phyloP scores from a whole-genome alignment of 2,113 vertebrate species.

The Atrichornis clamosus region DNA sequence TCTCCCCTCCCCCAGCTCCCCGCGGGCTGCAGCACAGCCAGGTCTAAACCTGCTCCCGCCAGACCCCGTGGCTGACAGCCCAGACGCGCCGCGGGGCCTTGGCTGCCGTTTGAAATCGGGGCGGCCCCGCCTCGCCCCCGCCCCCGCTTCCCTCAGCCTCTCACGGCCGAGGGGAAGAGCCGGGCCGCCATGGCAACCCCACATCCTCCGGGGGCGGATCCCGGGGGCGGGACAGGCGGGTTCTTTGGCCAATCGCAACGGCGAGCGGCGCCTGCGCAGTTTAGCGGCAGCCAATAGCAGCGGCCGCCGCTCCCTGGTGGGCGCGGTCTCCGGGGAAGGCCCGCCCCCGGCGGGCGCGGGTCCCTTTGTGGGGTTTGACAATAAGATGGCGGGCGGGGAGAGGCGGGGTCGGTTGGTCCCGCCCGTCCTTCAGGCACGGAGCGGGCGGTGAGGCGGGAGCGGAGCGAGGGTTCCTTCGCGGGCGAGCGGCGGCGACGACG shows the following conservation, averaged over 20 bases:
- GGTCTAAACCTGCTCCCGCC: background rate
- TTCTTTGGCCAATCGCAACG: background rate
- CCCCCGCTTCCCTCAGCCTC: background rate
- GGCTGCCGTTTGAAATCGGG: conserved; percentile 41
- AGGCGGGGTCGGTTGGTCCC: background rate
- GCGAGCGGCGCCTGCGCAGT: accelerated
- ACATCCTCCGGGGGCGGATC: background rate
- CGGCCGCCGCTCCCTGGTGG: accelerated
- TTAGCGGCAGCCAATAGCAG: background rate
- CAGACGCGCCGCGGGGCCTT: background rate
- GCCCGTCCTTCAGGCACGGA: background rate
- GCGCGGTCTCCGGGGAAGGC: background rate
- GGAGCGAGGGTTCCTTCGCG: background rate
- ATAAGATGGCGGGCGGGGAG: conserved; percentile 44
- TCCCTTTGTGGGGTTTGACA: conserved; percentile 54
- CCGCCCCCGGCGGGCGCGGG: background rate
- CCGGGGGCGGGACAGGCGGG: background rate
- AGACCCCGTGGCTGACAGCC: background rate
- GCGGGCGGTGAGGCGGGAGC: conserved; percentile 10
- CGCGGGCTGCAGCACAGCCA: background rate
- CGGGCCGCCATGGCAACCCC: background rate
- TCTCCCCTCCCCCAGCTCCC: background rate
- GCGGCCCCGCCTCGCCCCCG: background rate
- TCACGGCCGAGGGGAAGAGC: background rate
- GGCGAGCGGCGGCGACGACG: background rate